phyloP scores from a whole-genome alignment of 2,888 invertebrate species.

The Crematogaster levior region DNA sequence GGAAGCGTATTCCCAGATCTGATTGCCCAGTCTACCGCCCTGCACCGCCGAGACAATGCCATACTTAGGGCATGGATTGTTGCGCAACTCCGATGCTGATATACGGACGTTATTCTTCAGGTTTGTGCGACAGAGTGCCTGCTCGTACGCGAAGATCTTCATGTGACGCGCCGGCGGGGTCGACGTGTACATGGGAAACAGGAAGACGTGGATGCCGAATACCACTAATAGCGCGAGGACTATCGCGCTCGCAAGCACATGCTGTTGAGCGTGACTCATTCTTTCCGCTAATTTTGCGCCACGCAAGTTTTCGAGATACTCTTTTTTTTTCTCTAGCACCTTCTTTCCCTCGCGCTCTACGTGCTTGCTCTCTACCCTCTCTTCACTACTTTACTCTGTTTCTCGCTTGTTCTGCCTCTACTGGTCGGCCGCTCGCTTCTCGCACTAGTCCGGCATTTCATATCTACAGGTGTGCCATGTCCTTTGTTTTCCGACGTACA shows the following conservation, averaged over 20 bases:
- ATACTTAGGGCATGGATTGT: slow-evolving; percentile 79
- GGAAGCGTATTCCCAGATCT: slow-evolving; percentile 84
- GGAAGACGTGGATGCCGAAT: slow-evolving; percentile 88
- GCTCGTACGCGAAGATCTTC: slow-evolving; percentile 87
- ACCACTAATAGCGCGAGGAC: slow-evolving; percentile 88
- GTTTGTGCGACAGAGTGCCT: slow-evolving; percentile 86
- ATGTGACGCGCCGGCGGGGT: slow-evolving; percentile 82
- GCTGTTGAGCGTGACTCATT: slow-evolving; percentile 88
- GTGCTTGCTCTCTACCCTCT: slow-evolving; percentile 60
- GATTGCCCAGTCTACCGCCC: slow-evolving; percentile 84
- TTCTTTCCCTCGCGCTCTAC: slow-evolving; percentile 54
- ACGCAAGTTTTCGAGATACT: slow-evolving; percentile 6
- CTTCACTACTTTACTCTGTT: slow-evolving; percentile 61
- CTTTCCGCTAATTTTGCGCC: slow-evolving; percentile 67
- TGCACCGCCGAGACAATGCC: slow-evolving; percentile 83
- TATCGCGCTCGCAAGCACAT: slow-evolving; percentile 88
- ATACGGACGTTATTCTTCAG: slow-evolving; percentile 82
- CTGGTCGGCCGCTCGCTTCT: slow-evolving; percentile 57
- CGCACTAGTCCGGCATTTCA: slow-evolving; percentile 82
- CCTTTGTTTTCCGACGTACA: slow-evolving; percentile 82
- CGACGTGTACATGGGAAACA: slow-evolving; percentile 87
- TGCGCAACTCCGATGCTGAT: slow-evolving; percentile 80
- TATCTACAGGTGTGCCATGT: slow-evolving; percentile 82
- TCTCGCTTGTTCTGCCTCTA: slow-evolving; percentile 61
- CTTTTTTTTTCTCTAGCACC: slow-evolving; percentile 29